A percentile compares a stretch with the other conserved stretches of the same genome.
These are phyloP conservation scores for Spialia ferax DNA, from an alignment of 2,888 invertebrate genomes.

Conservation along the genomic window DNA sequence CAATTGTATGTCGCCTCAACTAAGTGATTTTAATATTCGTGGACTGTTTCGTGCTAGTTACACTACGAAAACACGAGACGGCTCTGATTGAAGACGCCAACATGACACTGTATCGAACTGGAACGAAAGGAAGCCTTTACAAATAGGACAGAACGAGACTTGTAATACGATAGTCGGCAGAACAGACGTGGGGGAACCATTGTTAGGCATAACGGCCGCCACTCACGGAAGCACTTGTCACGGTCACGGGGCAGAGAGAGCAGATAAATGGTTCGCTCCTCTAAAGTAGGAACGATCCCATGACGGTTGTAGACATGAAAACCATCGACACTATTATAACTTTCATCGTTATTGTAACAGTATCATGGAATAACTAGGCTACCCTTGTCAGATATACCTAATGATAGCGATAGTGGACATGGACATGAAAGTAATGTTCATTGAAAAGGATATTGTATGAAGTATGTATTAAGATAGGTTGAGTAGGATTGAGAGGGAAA, in stretches of 20 bases:
- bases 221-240: constrained; percentile 83
- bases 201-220: constrained; percentile 74
- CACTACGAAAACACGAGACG: constrained; percentile 21
- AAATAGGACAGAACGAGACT: constrained; percentile 72
- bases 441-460: not conserved
- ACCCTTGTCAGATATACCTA: constrained; percentile 10
- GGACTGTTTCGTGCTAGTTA: constrained; percentile 17
- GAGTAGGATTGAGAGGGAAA: too few relatives aligned
- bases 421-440: constrained; percentile 6
- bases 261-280: constrained; percentile 68
- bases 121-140: constrained; percentile 75
- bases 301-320: not conserved
- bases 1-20: constrained; percentile 22
- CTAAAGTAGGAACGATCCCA: not conserved
- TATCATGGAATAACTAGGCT: not conserved
- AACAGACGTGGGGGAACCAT: constrained; percentile 71
- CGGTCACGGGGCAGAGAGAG: constrained; percentile 64
- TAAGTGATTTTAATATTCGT: constrained; percentile 32
- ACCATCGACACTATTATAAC: constrained; percentile 20
- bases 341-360: constrained; percentile 5
- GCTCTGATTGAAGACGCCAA: constrained; percentile 55
- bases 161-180: constrained; percentile 70
- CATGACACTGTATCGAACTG: constrained; percentile 64
- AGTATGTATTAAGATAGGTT: not conserved
- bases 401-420: not conserved